Percentiles rank a stretch among this genome's conserved stretches.
These are phyloP conservation scores for Echiichthys vipera DNA, from an alignment of 2,797 vertebrate genomes.

Conservation along the genomic window DNA sequence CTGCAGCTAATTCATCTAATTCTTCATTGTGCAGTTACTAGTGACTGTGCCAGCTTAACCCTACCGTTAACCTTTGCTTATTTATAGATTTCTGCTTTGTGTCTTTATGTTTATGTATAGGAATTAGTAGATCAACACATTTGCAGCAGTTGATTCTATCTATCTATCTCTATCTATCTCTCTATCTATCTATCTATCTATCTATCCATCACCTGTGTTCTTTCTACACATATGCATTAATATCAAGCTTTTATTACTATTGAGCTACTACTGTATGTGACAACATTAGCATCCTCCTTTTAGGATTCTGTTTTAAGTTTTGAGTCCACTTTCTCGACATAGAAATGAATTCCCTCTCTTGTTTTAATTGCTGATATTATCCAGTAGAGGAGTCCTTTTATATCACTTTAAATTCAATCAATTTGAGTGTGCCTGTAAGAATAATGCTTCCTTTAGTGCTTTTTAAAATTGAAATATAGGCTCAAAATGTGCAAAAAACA, in stretches of 20 bases:
- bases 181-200: too few relatives aligned
- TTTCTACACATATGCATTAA: not conserved
- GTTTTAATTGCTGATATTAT: constrained; percentile 18
- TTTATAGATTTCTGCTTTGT: not conserved
- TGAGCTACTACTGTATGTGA: not conserved
- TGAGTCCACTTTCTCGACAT: constrained; percentile 5
- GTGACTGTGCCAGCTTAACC: too few relatives aligned
- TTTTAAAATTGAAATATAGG: not conserved
- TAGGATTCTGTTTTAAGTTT: not conserved
- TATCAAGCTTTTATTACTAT: not conserved
- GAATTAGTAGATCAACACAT: not conserved
- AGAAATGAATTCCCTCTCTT: constrained; percentile 8
- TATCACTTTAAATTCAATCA: constrained; percentile 32
- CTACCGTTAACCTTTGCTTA: not conserved
- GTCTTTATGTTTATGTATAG: not conserved
- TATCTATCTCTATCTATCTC: too few relatives aligned
- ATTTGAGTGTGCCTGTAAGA: constrained; percentile 15
- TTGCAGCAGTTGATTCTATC: not conserved
- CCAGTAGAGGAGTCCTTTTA: constrained; percentile 25
- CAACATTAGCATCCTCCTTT: not conserved
- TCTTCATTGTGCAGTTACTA: not conserved
- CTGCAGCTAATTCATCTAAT: not conserved
- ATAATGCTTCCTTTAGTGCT: not conserved
- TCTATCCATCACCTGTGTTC: not conserved
- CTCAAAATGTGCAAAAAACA: not conserved